Conservation (phyloP, 2,888 invertebrate genomes). For the Chloroclysta siterata region DNA sequence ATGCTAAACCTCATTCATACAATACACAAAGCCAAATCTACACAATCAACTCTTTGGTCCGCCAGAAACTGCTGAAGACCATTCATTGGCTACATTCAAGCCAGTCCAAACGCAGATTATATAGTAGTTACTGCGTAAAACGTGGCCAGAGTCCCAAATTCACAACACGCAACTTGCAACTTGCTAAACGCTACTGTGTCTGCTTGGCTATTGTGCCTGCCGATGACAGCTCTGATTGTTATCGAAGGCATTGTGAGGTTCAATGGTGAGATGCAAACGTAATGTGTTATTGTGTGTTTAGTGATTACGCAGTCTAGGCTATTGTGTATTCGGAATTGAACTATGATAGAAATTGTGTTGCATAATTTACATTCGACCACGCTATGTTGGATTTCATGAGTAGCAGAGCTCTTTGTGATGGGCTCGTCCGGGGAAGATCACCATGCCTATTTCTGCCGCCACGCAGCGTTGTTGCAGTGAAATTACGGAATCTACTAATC, state of each 20-base stretch:
- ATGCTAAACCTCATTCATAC: too few species aligned
- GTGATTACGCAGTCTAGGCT: neutral
- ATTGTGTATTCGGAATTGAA: neutral
- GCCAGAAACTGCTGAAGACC: too few species aligned
- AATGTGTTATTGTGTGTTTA: slow-evolving; percentile 16
- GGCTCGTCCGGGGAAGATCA: too few species aligned
- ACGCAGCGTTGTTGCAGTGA: too few species aligned
- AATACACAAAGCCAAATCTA: too few species aligned
- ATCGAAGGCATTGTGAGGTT: slow-evolving; percentile 40
- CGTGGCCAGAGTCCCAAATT: slow-evolving; percentile 1
- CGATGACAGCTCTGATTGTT: slow-evolving; percentile 44
- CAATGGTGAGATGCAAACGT: slow-evolving; percentile 22
- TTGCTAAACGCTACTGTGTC: slow-evolving; percentile 17
- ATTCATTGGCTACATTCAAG: slow-evolving; percentile 5
- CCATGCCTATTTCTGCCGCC: too few species aligned
- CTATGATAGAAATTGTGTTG: too few species aligned
- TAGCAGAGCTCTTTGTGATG: too few species aligned
- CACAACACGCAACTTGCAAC: neutral
- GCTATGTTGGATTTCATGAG: too few species aligned
- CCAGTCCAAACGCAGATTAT: neutral
- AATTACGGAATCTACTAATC: too few species aligned
- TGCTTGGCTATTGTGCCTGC: slow-evolving; percentile 31
- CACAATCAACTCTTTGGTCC: too few species aligned
- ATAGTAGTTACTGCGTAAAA: neutral
- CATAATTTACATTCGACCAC: too few species aligned